These are phyloP conservation scores for Cosmia trapezina DNA, from an alignment of 2,888 invertebrate species.

Conservation along the genomic window DNA sequence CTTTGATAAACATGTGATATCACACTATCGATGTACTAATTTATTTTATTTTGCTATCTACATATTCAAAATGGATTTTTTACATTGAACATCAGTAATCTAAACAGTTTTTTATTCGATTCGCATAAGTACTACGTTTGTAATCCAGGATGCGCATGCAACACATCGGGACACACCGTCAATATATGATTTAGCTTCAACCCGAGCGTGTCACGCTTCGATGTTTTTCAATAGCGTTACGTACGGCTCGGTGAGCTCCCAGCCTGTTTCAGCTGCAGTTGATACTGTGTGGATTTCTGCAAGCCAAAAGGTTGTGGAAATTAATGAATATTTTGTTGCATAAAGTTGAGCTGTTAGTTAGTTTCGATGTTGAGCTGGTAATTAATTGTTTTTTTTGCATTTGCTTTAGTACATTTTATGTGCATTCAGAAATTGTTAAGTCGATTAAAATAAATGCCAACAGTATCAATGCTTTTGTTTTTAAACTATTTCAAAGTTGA, in stretches of 20 bases:
- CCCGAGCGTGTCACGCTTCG: slow-evolving; percentile 56
- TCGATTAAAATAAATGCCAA: neutral
- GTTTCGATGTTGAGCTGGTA: too few species aligned
- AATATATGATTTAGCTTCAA: slow-evolving; percentile 70
- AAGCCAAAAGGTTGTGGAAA: too few species aligned
- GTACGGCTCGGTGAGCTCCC: slow-evolving; percentile 15
- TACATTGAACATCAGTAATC: too few species aligned
- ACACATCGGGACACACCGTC: slow-evolving; percentile 52
- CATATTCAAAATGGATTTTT: too few species aligned
- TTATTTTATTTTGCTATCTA: too few species aligned
- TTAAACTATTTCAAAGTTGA: neutral
- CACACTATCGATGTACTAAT: neutral
- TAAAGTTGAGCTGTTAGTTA: neutral
- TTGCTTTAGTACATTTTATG: too few species aligned
- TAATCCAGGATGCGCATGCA: neutral
- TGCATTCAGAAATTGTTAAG: neutral
- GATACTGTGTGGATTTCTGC: too few species aligned
- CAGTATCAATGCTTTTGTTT: neutral
- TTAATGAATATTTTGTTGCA: slow-evolving; percentile 9
- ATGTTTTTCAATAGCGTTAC: slow-evolving; percentile 64
- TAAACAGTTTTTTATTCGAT: slow-evolving; percentile 31
- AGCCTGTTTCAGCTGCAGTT: slow-evolving; percentile 24
- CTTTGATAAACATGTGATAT: neutral
- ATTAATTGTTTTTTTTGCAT: too few species aligned
- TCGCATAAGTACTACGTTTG: neutral